phyloP scores from a whole-genome alignment of 1,140 invertebrate genomes.

The Drosophila albomicans region DNA sequence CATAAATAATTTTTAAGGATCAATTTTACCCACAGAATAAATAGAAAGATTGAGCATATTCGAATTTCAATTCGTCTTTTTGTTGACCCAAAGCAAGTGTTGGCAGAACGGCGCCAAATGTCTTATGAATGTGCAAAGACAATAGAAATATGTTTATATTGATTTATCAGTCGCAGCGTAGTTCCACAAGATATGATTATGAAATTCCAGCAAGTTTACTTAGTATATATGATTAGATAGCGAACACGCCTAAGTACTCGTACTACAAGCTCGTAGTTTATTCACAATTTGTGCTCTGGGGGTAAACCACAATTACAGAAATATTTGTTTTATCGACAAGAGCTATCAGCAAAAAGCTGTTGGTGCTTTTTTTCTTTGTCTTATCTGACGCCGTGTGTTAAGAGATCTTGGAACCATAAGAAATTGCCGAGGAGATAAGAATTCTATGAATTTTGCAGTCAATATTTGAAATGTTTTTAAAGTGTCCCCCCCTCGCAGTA shows the following conservation, averaged over 20 bases:
- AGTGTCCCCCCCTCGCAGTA: not conserved
- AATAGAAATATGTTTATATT: slow-evolving; percentile 23
- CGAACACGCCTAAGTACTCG: slow-evolving; percentile 31
- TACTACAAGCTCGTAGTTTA: slow-evolving; percentile 22
- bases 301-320: slow-evolving; percentile 62
- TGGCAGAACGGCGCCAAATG: slow-evolving; percentile 49
- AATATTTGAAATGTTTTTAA: slow-evolving; percentile 23
- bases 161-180: slow-evolving; percentile 40
- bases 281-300: not conserved
- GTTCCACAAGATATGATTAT: slow-evolving; percentile 44
- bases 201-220: slow-evolving; percentile 42
- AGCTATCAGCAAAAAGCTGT: slow-evolving; percentile 32
- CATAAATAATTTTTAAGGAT: not conserved
- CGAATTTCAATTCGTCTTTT: not conserved
- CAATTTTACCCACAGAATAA: not conserved
- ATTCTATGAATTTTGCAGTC: slow-evolving; percentile 24
- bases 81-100: slow-evolving; percentile 8
- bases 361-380: slow-evolving; percentile 13
- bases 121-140: not conserved
- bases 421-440: slow-evolving; percentile 47
- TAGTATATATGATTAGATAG: slow-evolving; percentile 63
- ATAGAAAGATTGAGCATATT: not conserved
- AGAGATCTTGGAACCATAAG: slow-evolving; percentile 30
- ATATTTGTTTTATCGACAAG: slow-evolving; percentile 65
- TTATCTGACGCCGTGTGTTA: slow-evolving; percentile 58